Conservation (phyloP, 2,797 vertebrate species). For the Kryptopterus vitreolus region DNA sequence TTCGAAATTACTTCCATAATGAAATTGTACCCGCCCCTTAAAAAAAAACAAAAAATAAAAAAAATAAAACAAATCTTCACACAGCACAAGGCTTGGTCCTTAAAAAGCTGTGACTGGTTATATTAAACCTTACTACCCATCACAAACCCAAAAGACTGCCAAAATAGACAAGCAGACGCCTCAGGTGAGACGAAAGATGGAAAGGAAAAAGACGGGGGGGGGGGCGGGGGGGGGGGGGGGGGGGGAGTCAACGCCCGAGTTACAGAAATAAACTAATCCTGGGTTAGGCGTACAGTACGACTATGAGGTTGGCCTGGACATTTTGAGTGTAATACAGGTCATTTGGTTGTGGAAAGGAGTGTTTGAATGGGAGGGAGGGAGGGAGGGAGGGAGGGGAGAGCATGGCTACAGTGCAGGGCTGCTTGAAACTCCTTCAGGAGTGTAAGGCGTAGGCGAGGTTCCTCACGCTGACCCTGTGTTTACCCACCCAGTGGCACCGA, state of each 20-base stretch:
- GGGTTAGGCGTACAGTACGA: conserved; percentile 80
- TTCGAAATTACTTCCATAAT: conserved; percentile 52
- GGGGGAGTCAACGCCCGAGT: conserved; percentile 69
- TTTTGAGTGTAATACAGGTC: conserved; percentile 78
- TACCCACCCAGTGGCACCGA: conserved; percentile 65
- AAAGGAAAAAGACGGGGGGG: conserved; percentile 74
- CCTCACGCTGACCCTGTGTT: conserved; percentile 65
- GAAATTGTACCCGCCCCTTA: neutral
- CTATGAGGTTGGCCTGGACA: conserved; percentile 71
- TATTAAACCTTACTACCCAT: conserved; percentile 57
- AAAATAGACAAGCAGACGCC: conserved; percentile 61
- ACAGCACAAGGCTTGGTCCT: conserved; percentile 64
- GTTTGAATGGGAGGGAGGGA: conserved; percentile 62
- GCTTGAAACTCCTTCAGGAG: conserved; percentile 51
- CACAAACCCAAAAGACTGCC: conserved; percentile 58
- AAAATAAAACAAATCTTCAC: conserved; percentile 61
- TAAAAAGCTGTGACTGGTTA: conserved; percentile 60
- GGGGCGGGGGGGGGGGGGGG: too few species aligned
- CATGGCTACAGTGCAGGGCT: conserved; percentile 47
- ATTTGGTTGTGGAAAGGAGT: conserved; percentile 72
- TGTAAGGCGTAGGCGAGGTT: conserved; percentile 32
- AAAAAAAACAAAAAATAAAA: too few species aligned
- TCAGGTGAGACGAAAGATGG: conserved; percentile 62
- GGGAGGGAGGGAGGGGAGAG: conserved; percentile 59
- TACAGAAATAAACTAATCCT: conserved; percentile 69